Conservation (phyloP, 2,888 invertebrate genomes). For the Leucozona laternaria region DNA sequence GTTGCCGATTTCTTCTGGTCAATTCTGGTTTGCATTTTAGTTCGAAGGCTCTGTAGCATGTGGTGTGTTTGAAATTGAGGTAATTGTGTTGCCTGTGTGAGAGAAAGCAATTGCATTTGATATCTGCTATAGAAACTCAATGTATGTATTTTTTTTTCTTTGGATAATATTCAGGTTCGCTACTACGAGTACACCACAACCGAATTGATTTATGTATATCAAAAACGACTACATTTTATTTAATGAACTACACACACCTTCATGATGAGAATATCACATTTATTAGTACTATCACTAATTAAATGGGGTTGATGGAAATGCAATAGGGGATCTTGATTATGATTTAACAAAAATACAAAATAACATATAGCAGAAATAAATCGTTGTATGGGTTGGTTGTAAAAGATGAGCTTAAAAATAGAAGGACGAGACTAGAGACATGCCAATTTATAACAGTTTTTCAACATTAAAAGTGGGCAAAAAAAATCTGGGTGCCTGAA, state of each 20-base stretch:
- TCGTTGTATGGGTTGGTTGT: neutral
- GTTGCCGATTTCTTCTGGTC: constrained; percentile 27
- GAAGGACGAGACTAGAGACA: too few relatives aligned
- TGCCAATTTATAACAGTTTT: too few relatives aligned
- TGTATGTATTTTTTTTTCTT: neutral
- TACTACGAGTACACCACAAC: constrained; percentile 53
- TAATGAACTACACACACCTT: constrained; percentile 28
- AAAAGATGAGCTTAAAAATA: neutral
- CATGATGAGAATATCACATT: constrained; percentile 1
- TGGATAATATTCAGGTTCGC: constrained; percentile 26
- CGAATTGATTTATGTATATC: constrained; percentile 38
- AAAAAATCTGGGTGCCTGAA: too few relatives aligned
- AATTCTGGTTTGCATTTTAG: constrained; percentile 36
- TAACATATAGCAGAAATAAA: neutral
- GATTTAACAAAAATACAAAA: neutral
- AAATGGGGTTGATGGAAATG: neutral
- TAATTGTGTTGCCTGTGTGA: constrained; percentile 61
- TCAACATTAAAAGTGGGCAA: too few relatives aligned
- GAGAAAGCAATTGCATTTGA: constrained; percentile 57
- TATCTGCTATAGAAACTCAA: constrained; percentile 29
- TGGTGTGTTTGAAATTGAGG: constrained; percentile 41
- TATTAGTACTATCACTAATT: constrained; percentile 25
- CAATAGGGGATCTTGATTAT: neutral
- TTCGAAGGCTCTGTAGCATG: constrained; percentile 45
- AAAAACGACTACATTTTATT: constrained; percentile 38